phyloP scores from a whole-genome alignment of 2,797 vertebrate genomes.

The Emydoidea blandingii region DNA sequence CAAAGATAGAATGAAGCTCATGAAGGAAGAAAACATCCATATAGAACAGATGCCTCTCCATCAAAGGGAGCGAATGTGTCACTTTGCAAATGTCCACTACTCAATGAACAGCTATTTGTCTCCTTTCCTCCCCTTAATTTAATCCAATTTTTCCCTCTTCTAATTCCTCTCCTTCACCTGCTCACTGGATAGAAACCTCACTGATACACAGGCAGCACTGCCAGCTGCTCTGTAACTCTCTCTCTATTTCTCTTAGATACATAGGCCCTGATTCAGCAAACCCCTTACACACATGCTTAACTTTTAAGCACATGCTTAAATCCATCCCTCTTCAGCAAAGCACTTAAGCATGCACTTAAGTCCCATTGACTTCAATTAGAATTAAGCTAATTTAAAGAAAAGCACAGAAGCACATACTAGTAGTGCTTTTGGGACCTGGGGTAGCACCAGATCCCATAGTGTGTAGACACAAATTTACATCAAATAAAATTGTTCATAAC shows the following conservation, averaged over 20 bases:
- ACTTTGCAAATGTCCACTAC: background rate
- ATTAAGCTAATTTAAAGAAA: conserved; percentile 29
- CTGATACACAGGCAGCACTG: conserved; percentile 9
- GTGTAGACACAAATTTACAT: background rate
- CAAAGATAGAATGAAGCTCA: background rate
- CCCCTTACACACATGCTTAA: conserved; percentile 38
- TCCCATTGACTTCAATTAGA: background rate
- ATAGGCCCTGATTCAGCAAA: background rate
- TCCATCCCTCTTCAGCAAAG: conserved; percentile 44
- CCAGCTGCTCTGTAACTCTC: conserved; percentile 51
- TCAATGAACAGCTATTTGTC: background rate
- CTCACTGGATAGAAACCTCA: background rate
- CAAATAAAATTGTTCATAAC: conserved; percentile 1
- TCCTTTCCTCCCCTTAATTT: background rate
- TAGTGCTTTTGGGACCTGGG: background rate
- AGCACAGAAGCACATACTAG: conserved; percentile 8
- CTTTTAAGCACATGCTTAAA: conserved; percentile 32
- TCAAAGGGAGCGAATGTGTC: background rate
- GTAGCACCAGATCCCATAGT: background rate
- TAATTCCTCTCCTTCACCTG: conserved; percentile 9
- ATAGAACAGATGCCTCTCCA: background rate
- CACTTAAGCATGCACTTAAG: conserved; percentile 5
- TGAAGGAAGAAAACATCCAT: background rate
- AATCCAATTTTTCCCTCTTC: background rate
- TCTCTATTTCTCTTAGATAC: background rate